These are phyloP conservation scores for Cepphus grylle DNA, from an alignment of 2,113 vertebrate genomes.

Conservation along the genomic window DNA sequence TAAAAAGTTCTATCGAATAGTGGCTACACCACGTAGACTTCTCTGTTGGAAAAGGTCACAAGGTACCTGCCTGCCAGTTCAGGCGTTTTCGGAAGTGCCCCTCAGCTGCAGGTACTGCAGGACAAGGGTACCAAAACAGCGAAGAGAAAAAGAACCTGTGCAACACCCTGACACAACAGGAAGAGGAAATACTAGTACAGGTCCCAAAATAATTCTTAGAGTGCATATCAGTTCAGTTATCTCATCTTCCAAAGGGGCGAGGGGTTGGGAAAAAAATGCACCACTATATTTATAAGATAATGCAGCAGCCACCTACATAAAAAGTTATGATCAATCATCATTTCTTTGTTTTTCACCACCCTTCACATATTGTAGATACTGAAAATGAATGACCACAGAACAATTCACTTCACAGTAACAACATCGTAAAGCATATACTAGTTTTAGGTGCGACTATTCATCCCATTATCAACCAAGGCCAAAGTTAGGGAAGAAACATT, in stretches of 20 bases:
- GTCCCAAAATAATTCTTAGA: not conserved
- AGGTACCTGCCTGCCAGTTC: not conserved
- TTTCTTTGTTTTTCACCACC: not conserved
- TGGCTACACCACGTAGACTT: not conserved
- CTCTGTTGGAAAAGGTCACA: not conserved
- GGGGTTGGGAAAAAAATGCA: not conserved
- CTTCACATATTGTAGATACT: not conserved
- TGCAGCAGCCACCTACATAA: not conserved
- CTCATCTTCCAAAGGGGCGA: accelerated
- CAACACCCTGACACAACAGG: not conserved
- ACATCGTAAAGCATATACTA: not conserved
- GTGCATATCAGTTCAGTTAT: not conserved
- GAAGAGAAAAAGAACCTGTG: not conserved
- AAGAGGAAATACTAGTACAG: not conserved
- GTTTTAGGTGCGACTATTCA: not conserved
- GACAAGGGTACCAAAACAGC: not conserved
- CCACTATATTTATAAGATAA: not conserved
- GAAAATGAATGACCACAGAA: not conserved
- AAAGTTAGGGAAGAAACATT: not conserved
- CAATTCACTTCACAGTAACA: not conserved
- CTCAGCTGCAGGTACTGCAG: not conserved
- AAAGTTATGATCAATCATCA: not conserved
- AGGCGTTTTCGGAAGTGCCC: not conserved
- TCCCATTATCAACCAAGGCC: not conserved
- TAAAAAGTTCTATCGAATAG: not conserved